Evolutionary conservation across 2,113 vertebrate species (phyloP), one percentile per base, ranked within the genome.

Genomic region (Myxocyprinus asiaticus): DNA sequence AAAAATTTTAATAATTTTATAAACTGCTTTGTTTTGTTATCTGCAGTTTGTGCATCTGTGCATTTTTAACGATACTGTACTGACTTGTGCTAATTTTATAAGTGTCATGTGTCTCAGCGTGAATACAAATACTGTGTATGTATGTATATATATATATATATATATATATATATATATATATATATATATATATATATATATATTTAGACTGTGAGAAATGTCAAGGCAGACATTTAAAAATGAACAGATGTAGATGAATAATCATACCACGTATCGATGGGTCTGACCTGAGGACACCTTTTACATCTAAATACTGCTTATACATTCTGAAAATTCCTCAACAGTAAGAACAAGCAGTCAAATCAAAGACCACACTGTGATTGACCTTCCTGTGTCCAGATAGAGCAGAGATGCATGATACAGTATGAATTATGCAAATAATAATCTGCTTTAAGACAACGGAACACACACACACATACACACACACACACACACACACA

Each of bases 351-450:
- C 62, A 15, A 64, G 6, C 6, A 59, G 68, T 44, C 53, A 66
- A 70, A 67, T 47, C 7, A 48, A 78, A 74, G 69, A 62, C 42
- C 33, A 22, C 61, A 75, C 71, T 75, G 50, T 43, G 53, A 53
- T 62, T 81, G 79, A 84, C 83, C 83, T 84, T 81, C 75, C 44
- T 51, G 45, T 45, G 71, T 66, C 71, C 63, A 75, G 79, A 56
- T 58, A 67, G 33, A 33, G 47, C 56, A 73, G 33, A 61, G 47
- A 81, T 61, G 67, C 58, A 58, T 22, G 61, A 56, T 75, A 33
- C 22, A 33, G 22, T 33, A 84, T 84, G 70, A 84, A 84, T 84
- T 76, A 84, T 81, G 76, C 79, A 84, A 79, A 43, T 61, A 42
- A 68, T 69, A 79, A 84, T 81, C 83, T 84, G 83, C 56, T 79